Conservation (phyloP, 1,140 invertebrate genomes). For the Leptinotarsa lineolata region DNA sequence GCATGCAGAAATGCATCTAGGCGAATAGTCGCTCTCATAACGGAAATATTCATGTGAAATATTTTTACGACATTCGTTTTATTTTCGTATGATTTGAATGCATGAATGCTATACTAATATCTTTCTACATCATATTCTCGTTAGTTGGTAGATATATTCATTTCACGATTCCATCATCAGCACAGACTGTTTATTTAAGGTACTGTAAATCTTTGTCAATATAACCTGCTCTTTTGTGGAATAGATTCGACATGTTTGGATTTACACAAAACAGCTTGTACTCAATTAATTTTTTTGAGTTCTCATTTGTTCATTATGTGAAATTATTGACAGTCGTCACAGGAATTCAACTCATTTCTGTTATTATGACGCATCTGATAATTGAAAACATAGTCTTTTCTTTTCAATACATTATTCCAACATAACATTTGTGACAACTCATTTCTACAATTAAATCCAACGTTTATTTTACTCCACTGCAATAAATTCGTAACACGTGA, state of each 20-base stretch:
- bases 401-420: too few relatives aligned
- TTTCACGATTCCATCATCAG: slow-evolving; percentile 15
- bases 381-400: neutral
- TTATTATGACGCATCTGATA: too few relatives aligned
- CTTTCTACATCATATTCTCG: neutral
- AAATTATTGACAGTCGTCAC: too few relatives aligned
- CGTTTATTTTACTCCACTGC: too few relatives aligned
- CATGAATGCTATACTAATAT: neutral
- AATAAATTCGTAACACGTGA: too few relatives aligned
- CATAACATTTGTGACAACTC: too few relatives aligned
- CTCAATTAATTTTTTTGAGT: too few relatives aligned
- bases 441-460: too few relatives aligned
- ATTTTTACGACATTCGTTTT: neutral
- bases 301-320: too few relatives aligned
- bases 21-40: neutral
- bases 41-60: neutral
- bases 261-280: neutral
- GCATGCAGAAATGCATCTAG: neutral
- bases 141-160: slow-evolving; percentile 16
- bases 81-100: neutral
- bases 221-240: neutral
- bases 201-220: slow-evolving; percentile 10
- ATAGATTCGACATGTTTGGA: neutral
- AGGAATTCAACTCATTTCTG: too few relatives aligned
- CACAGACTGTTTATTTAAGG: slow-evolving; percentile 20